phyloP scores from a whole-genome alignment of 2,888 invertebrate genomes.

The Lysandra coridon region DNA sequence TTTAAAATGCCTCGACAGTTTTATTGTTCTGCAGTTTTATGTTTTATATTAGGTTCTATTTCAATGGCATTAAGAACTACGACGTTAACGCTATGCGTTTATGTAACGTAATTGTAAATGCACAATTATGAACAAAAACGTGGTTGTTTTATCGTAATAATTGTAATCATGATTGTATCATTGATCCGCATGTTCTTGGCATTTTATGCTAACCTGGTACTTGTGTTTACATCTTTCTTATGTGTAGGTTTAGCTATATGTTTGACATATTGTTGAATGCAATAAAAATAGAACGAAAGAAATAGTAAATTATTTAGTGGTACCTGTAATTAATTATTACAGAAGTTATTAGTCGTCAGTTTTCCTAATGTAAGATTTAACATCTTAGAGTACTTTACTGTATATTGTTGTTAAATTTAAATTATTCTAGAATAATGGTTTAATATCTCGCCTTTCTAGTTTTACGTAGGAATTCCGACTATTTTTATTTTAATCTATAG shows the following conservation, averaged over 20 bases:
- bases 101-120: conserved; percentile 4
- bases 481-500: no score
- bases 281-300: no score
- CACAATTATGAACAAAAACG: conserved; percentile 33
- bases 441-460: no score
- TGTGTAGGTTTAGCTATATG: neutral
- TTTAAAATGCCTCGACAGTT: neutral
- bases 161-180: conserved; percentile 41
- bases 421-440: no score
- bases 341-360: no score
- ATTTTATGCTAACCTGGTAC: conserved; percentile 40
- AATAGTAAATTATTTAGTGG: no score
- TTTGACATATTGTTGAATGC: neutral
- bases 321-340: no score
- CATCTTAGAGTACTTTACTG: no score
- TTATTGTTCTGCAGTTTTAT: neutral
- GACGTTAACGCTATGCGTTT: neutral
- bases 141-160: conserved; percentile 36
- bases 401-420: no score
- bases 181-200: conserved; percentile 36
- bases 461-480: no score
- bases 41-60: neutral
- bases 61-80: neutral
- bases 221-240: conserved; percentile 25
- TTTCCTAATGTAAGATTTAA: no score